Evolutionary conservation across 2,888 invertebrate species (phyloP).

Genomic region (Poecilus cupreus): DNA sequence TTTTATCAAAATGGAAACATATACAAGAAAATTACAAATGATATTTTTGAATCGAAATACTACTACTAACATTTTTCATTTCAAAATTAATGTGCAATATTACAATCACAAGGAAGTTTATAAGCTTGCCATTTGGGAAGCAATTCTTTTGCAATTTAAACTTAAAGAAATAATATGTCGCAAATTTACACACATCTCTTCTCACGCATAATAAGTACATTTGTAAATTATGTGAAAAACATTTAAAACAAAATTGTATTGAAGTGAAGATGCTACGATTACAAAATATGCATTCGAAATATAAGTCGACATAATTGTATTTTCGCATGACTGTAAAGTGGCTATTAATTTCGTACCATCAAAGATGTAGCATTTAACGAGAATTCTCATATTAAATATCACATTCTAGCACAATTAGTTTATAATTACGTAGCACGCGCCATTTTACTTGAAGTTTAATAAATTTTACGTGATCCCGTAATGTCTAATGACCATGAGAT

Average conservation of each 20-base stretch:
- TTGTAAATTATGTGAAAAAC: constrained; percentile 23
- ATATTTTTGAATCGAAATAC: too few species aligned
- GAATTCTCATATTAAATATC: constrained; percentile 36
- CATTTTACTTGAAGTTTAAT: constrained; percentile 33
- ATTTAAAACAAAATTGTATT: background rate
- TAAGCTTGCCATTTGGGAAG: too few species aligned
- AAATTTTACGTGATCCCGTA: constrained; percentile 6
- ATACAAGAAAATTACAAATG: too few species aligned
- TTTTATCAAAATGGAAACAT: too few species aligned
- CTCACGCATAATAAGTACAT: background rate
- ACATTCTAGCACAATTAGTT: constrained; percentile 52
- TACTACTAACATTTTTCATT: too few species aligned
- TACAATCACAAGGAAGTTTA: too few species aligned
- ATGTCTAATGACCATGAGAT: constrained; percentile 8
- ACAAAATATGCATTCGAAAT: constrained; percentile 33
- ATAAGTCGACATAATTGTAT: constrained; percentile 40
- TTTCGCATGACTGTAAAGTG: constrained; percentile 48
- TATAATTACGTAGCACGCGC: constrained; percentile 53
- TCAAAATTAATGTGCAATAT: too few species aligned
- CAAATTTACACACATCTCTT: too few species aligned
- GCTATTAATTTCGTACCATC: constrained; percentile 47
- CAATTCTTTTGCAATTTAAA: too few species aligned
- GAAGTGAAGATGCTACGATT: constrained; percentile 14
- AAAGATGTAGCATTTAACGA: constrained; percentile 39
- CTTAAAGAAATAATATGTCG: too few species aligned